Base-by-base conservation (phyloP, 2,888 invertebrate species). In the Apodemia mormo region DNA sequence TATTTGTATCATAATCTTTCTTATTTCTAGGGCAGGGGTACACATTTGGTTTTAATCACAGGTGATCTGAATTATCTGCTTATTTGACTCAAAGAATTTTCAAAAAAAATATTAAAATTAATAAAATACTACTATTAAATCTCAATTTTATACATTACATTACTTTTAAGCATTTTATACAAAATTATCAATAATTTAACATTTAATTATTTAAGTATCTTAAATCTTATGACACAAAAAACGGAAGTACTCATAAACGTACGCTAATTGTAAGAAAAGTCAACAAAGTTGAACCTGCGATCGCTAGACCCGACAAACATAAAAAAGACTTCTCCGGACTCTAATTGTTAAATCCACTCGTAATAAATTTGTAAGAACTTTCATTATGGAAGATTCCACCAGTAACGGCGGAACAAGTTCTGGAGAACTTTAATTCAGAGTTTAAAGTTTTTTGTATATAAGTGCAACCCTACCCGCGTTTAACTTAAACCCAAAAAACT, bases 351-450 rank as follows among this genome's bases (percentile, higher is more conserved):
- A 58, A 58, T 58, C 22, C 58, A 58, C 30, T 58, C 30, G 58
- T 30, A 58, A 58, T 58, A 58, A 58, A 58, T 30, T 58, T 54
- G 52, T 54, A 54, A 54, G 22, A 58, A 30, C 29, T 30, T 54
- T 54, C 54, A 22, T 58, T 58, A 58, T 58, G 58, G 8, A 58
- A 58, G n/a, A 12, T 58, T 58, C 58, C 58, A 10, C 29, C 58
- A 12, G 12, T 10, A 12, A 9, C 58, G 30, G 30, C 58, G 58
- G 58, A 58, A 58, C 10, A 30, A 8, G 29, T 56, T 29, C 56
- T 10, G 12, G 30, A 58, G 30, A 22, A 54, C 30, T 58, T 29
- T 10, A 30, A 58, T 58, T 30, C 58, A 4, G 0, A 58, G 30
- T 58, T 58, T 30, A 12, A 58, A 30, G 29, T 29, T 58, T 58